Evolutionary conservation across 2,797 vertebrate genomes (phyloP).

Genomic region (Hemitrygon akajei): DNA sequence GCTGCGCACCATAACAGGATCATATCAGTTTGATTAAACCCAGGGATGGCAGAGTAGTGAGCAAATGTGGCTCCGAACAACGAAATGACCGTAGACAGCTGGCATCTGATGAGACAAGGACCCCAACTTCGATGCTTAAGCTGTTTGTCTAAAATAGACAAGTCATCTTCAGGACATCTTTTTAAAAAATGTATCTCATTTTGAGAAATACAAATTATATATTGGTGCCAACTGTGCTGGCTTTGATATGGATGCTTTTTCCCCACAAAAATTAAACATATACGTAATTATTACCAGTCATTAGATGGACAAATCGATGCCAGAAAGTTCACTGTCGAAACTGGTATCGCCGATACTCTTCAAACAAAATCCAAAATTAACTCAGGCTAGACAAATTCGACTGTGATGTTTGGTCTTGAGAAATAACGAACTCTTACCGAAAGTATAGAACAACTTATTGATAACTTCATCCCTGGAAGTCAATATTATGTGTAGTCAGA

Average conservation of each 20-base stretch:
- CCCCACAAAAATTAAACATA: background rate
- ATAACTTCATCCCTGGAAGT: background rate
- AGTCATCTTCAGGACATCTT: background rate
- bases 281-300: background rate
- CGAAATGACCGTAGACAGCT: slow-evolving; percentile 9
- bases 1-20: slow-evolving; percentile 28
- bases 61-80: slow-evolving; percentile 16
- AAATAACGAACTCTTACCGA: background rate
- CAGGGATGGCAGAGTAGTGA: slow-evolving; percentile 12
- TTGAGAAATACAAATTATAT: background rate
- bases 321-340: background rate
- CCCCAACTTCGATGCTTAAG: background rate
- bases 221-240: background rate
- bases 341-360: background rate
- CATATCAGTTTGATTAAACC: slow-evolving; percentile 30
- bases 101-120: slow-evolving; percentile 13
- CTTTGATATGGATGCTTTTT: background rate
- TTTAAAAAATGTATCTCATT: slow-evolving; percentile 28
- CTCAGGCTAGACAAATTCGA: background rate
- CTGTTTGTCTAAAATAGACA: slow-evolving; percentile 11
- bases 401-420: background rate
- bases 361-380: background rate
- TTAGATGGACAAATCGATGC: background rate
- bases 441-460: background rate
- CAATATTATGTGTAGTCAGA: background rate